A percentile compares a stretch with the other conserved stretches of the same genome.
Evolutionary conservation across 2,113 vertebrate species (phyloP).

Genomic region (Heptranchias perlo): DNA sequence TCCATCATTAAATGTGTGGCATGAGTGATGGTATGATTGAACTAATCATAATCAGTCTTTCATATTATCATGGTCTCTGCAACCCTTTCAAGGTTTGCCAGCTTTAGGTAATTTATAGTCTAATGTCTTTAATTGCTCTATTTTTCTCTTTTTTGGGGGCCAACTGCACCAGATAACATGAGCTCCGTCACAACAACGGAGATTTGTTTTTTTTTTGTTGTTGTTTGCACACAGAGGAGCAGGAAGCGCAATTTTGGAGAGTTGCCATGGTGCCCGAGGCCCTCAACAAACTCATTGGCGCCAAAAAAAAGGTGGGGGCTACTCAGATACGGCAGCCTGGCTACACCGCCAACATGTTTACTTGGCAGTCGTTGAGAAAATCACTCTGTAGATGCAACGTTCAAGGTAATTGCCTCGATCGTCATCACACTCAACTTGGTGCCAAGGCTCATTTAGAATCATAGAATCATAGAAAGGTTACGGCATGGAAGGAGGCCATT

Average conservation of each 20-base stretch:
- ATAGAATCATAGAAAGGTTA: no score
- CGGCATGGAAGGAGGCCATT: no score
- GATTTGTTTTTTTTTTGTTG: not conserved
- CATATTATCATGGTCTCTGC: constrained; percentile 55
- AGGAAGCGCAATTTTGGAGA: not conserved
- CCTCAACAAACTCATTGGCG: not conserved
- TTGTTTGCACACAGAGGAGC: not conserved
- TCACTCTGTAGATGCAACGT: not conserved
- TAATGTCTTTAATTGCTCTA: constrained; percentile 41
- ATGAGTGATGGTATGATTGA: constrained; percentile 60
- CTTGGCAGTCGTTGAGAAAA: not conserved
- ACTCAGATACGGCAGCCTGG: not conserved
- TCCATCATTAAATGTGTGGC: constrained; percentile 63
- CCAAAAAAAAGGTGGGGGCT: not conserved
- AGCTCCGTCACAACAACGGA: not conserved
- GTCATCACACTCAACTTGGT: not conserved
- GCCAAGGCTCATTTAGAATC: no score
- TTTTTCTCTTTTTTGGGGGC: constrained; percentile 12
- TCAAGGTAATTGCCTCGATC: not conserved
- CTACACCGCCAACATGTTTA: not conserved
- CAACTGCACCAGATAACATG: constrained; percentile 30
- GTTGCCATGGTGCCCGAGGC: not conserved
- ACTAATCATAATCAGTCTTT: constrained; percentile 59
- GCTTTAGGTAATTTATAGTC: constrained; percentile 52
- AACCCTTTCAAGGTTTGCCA: constrained; percentile 58